Percentiles rank a stretch among this genome's conserved stretches.
Conservation (phyloP, 2,888 invertebrate genomes). For the Junonia oenone region DNA sequence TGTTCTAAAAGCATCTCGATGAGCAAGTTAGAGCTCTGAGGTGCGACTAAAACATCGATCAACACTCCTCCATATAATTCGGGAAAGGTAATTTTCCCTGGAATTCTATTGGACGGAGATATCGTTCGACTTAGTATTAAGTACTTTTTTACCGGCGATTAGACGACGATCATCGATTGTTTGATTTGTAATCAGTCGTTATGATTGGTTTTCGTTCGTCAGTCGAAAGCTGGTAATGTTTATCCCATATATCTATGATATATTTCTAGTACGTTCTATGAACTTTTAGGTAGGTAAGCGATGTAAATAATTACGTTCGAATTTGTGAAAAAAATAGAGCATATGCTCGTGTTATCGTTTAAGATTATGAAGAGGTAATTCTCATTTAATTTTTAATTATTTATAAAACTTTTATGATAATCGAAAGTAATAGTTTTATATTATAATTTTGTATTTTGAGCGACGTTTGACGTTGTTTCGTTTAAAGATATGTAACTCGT, state of each 20-base stretch:
- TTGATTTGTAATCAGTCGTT: constrained; percentile 29
- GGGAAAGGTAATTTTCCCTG: constrained; percentile 78
- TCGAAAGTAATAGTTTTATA: constrained; percentile 1
- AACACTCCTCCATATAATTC: constrained; percentile 69
- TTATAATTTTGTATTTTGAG: constrained; percentile 7
- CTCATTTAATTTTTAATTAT: constrained; percentile 24
- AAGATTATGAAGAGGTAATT: constrained; percentile 29
- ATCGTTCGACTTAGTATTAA: constrained; percentile 57
- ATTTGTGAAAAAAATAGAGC: constrained; percentile 17
- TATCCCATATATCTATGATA: constrained; percentile 99
- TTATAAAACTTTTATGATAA: constrained; percentile 12
- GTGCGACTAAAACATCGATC: constrained; percentile 44
- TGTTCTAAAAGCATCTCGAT: constrained; percentile 40
- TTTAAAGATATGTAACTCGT: neutral
- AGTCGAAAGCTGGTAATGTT: constrained; percentile 84
- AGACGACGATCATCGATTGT: constrained; percentile 39
- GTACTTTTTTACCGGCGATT: constrained; percentile 69
- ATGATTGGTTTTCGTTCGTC: constrained; percentile 38
- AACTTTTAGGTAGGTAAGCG: constrained; percentile 80
- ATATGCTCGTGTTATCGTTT: constrained; percentile 18
- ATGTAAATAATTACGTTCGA: constrained; percentile 51
- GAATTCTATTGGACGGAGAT: constrained; percentile 68
- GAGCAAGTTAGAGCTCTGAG: constrained; percentile 39
- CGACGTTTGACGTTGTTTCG: constrained; percentile 6
- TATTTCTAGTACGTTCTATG: constrained; percentile 98